Evolutionary conservation across 2,113 vertebrate species (phyloP), one percentile per base, ranked within the genome.

Genomic region (Mobula hypostoma): DNA sequence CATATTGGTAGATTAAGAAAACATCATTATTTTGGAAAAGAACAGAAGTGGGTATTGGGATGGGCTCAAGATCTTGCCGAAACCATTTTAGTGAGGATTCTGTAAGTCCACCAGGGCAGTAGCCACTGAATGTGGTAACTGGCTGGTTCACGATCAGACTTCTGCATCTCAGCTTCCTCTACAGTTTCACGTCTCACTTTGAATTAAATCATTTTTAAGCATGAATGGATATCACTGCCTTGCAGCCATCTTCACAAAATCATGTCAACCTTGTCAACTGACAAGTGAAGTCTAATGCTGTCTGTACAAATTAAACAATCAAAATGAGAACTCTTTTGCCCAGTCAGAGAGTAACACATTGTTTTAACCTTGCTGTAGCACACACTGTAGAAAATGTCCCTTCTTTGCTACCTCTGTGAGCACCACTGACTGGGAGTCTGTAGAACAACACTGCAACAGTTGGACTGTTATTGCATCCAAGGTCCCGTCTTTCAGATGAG

Each of bases 161-260:
- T 29, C 61, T 61, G 5, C 83, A 29, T 14, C 58, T 29, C 83
- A 83, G 83, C n/a, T 14, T 29, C 83, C 14, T 4, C 85, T 66
- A 27, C 1, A 5, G 21, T 87, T 32, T 66, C 15, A n/a, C 15
- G 1, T 27, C 29, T 90, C 61, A 90, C 58, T 32, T 17, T 66
- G 85, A 66, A 90, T 90, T 90, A 90, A 90, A 66, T 90, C 63
- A 32, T 63, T 19, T 32, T 90, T 29, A 90, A 19, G 85, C 29
- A n/a, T 90, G 61, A 68, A 19, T 66, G 32, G 19, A 68, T n/a
- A 90, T 68, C 66, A 12, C 61, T 90, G 85, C 85, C 85, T 90
- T 61, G 61, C 85, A 32, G 85, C 29, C 85, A 66, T 32, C 61
- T 90, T 90, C 61, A 21, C 15, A 17, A 58, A n/a, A 90, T 66